Evolutionary conservation across 2,797 vertebrate species (phyloP), one percentile per base, ranked within the genome.

Genomic region (Euthynnus affinis): DNA sequence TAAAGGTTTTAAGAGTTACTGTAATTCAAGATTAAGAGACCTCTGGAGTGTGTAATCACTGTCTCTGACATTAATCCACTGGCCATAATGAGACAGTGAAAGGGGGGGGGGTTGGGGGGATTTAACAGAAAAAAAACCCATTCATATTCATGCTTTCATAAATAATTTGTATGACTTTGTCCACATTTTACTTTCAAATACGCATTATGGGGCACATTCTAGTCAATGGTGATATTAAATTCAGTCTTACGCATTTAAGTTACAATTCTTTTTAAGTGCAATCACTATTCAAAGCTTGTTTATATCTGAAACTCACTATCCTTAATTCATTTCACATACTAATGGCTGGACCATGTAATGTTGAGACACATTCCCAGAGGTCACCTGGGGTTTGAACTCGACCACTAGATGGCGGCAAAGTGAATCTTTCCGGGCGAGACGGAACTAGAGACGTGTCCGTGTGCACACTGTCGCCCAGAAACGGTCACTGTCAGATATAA

Each of bases 401-500:
- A 61, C 74, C 85, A 84, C 29, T 32, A 87, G 83, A 27, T 67
- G 71, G 64, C 76, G 82, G 82, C 60, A 82, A 40, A 55, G 3
- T 1, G 0, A 12, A 3, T 60, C 15, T 61, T 1, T 64, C 49
- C 58, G 13, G 1, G 15, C 20, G n/a, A 46, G 23, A 20, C 23
- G 8, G 6, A 2, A 2, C 4, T n/a, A n/a, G n/a, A n/a, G n/a
- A n/a, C n/a, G n/a, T n/a, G n/a, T n/a, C n/a, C n/a, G n/a, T n/a
- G n/a, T n/a, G 14, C 27, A 23, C 27, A 12, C 9, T 6, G 0
- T 32, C 29, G 6, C 6, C 29, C 6, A 32, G 6, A 32, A 32
- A 32, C 29, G 6, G 5, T 58, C 22, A 10, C 20, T 22, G 12
- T 20, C 14, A 18, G 29, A 29, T 48, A 48, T 18, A 48, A 18